phyloP scores from a whole-genome alignment of 2,797 vertebrate genomes.

The Phalloptychus januarius region DNA sequence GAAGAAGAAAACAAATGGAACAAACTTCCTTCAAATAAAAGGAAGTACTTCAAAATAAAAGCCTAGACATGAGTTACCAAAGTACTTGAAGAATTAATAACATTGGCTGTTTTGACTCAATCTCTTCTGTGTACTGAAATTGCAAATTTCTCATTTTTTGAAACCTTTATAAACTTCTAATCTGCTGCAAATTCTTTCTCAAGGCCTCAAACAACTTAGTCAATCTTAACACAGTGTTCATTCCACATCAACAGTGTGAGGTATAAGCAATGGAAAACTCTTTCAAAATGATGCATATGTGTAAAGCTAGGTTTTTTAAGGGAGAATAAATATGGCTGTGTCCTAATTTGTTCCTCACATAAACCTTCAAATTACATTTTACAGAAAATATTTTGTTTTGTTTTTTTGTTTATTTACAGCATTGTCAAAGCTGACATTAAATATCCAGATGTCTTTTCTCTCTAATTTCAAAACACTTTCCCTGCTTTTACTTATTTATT shows the following conservation, averaged over 20 bases:
- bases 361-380: neutral
- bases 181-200: neutral
- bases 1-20: no score
- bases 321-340: neutral
- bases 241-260: neutral
- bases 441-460: neutral
- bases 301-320: neutral
- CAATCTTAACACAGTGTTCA: neutral
- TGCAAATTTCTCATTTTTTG: accelerated
- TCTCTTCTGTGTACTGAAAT: neutral
- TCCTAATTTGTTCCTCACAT: neutral
- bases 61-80: no score
- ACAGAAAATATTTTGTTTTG: neutral
- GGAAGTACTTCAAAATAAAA: no score
- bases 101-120: neutral
- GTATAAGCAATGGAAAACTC: neutral
- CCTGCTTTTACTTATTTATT: neutral
- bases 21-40: no score
- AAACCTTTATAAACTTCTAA: neutral
- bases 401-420: neutral
- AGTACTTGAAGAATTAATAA: no score
- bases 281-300: neutral
- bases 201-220: neutral
- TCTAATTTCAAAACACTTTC: no score
- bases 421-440: neutral